These are phyloP conservation scores for Pantherophis guttatus DNA, from an alignment of 2,113 vertebrate genomes.

Conservation along the genomic window DNA sequence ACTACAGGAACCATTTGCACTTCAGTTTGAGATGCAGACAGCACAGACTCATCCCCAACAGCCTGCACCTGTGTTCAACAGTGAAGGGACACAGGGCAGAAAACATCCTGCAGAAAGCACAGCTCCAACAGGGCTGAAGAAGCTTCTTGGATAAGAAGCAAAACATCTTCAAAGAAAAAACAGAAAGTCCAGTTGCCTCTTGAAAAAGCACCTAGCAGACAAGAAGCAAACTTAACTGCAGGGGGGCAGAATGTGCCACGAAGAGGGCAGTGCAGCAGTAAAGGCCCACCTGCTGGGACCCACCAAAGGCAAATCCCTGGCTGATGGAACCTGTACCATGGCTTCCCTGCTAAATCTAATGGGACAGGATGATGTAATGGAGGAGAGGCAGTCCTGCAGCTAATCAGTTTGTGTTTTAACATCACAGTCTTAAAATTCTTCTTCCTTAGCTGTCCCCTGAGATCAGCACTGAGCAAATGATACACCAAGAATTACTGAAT, in stretches of 20 bases:
- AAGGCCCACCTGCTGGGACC: neutral
- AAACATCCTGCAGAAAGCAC: too few relatives aligned
- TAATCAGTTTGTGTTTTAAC: slow-evolving; percentile 23
- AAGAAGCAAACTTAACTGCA: neutral
- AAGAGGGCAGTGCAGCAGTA: neutral
- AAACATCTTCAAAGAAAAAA: too few relatives aligned
- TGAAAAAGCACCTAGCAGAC: too few relatives aligned
- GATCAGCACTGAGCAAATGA: slow-evolving; percentile 17
- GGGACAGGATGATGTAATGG: neutral
- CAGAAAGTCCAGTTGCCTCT: too few relatives aligned
- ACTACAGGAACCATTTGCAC: too few relatives aligned
- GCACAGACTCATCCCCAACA: too few relatives aligned
- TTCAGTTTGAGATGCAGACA: too few relatives aligned
- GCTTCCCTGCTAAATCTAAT: neutral
- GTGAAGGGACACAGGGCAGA: too few relatives aligned
- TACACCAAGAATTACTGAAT: slow-evolving; percentile 45
- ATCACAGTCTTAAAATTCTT: slow-evolving; percentile 26
- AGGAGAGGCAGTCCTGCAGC: neutral
- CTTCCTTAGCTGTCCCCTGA: slow-evolving; percentile 31
- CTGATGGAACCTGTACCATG: neutral
- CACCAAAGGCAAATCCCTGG: neutral
- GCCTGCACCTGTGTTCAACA: too few relatives aligned
- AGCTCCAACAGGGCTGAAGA: too few relatives aligned
- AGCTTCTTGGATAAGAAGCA: too few relatives aligned
- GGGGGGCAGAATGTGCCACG: neutral